A percentile compares a stretch with the other conserved stretches of the same genome.
Evolutionary conservation across 2,888 invertebrate genomes (phyloP).

Genomic region (Dinocampus coccinellae): DNA sequence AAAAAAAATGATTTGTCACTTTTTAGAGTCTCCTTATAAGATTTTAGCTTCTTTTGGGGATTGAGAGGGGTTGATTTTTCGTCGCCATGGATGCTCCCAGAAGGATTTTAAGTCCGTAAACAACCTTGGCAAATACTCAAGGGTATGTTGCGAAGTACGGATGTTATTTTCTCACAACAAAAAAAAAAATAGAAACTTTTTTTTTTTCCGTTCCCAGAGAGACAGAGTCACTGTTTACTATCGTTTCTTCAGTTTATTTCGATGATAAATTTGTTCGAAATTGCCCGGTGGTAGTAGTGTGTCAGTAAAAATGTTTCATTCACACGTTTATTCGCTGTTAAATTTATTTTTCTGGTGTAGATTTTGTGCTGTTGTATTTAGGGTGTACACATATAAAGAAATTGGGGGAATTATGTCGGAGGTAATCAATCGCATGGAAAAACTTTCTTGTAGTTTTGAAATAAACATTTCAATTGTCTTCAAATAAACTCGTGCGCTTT

Average conservation of each 20-base stretch:
- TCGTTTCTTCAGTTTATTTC: constrained; percentile 9
- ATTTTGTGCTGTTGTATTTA: not conserved
- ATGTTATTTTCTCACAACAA: constrained; percentile 1
- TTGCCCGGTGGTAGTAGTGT: not conserved
- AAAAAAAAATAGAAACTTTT: not conserved
- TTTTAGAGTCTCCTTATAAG: not conserved
- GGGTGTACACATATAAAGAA: not conserved
- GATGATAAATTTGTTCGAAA: constrained; percentile 21
- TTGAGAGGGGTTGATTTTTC: not conserved
- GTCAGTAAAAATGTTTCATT: constrained; percentile 10
- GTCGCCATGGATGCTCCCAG: not conserved
- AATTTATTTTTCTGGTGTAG: not conserved
- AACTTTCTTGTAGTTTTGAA: constrained; percentile 3
- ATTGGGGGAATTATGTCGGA: not conserved
- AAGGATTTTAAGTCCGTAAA: constrained; percentile 3
- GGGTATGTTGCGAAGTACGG: not conserved
- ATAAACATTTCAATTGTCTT: constrained; percentile 29
- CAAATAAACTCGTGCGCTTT: constrained; percentile 15
- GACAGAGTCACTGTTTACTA: constrained; percentile 2
- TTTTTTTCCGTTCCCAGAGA: not conserved
- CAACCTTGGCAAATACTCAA: constrained; percentile 15
- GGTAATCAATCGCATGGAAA: constrained; percentile 28
- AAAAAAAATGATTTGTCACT: not conserved
- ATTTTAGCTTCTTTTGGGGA: not conserved
- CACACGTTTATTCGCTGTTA: not conserved